Conservation (phyloP, 2,113 vertebrate genomes). For the Cisticola juncidis region DNA sequence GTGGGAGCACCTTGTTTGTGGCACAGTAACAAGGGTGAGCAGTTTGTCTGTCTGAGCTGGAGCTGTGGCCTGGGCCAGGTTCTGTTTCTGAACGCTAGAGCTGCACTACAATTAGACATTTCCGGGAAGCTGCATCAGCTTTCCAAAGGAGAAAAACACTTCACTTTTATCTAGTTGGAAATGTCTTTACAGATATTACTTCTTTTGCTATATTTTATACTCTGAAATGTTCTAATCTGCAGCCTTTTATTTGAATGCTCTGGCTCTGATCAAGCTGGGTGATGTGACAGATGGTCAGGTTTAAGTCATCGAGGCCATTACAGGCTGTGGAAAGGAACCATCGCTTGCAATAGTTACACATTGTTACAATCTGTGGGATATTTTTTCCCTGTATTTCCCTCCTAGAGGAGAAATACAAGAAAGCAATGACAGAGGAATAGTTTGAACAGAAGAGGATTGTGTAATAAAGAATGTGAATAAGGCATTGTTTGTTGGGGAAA, state of each 20-base stretch:
- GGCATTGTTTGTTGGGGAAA: background rate
- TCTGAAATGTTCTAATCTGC: background rate
- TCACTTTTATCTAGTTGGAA: background rate
- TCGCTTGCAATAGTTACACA: background rate
- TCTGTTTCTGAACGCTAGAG: background rate
- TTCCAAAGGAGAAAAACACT: background rate
- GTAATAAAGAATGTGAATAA: background rate
- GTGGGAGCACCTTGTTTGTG: background rate
- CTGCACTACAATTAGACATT: background rate
- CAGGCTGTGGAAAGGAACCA: background rate
- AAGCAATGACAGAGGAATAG: background rate
- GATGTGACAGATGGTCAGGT: constrained; percentile 39
- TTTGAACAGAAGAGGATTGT: background rate
- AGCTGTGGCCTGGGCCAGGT: background rate
- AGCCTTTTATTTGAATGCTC: background rate
- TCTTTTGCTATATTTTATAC: background rate
- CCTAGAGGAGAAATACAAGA: background rate
- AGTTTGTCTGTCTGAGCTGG: background rate
- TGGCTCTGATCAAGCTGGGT: background rate
- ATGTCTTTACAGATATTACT: background rate
- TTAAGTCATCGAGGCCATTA: background rate
- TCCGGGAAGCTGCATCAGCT: background rate
- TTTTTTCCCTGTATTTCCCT: background rate
- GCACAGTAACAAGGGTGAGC: background rate
- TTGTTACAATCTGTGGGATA: background rate